Evolutionary conservation across 1,140 invertebrate genomes (phyloP).

Genomic region (Heliconius eleuchia): DNA sequence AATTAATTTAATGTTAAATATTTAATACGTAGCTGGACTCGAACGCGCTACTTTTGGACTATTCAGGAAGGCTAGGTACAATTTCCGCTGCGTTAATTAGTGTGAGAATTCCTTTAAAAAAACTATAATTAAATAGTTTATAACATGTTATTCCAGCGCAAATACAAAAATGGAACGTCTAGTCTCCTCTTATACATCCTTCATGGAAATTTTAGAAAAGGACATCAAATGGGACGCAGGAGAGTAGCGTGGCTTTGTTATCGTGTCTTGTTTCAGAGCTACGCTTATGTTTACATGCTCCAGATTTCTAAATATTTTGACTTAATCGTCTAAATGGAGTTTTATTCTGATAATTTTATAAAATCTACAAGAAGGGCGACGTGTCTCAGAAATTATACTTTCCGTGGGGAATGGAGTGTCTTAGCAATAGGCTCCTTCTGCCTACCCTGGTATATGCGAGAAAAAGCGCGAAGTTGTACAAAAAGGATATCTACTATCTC

Average conservation of each 20-base stretch:
- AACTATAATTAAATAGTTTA: no score
- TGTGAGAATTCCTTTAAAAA: no score
- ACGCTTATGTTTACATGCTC: slow-evolving; percentile 4
- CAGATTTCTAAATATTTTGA: background rate
- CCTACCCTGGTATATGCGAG: background rate
- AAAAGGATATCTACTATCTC: no score
- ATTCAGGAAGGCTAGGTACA: no score
- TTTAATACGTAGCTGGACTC: no score
- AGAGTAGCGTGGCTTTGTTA: background rate
- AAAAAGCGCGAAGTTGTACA: background rate
- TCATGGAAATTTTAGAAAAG: slow-evolving; percentile 12
- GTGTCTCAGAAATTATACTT: no score
- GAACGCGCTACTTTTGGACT: no score
- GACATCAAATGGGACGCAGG: background rate
- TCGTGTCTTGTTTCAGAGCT: background rate
- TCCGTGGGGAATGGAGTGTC: background rate
- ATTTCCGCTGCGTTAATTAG: no score
- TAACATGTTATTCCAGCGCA: background rate
- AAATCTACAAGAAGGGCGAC: background rate
- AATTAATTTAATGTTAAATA: no score
- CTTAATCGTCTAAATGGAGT: background rate
- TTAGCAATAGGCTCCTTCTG: background rate
- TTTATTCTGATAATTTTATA: background rate
- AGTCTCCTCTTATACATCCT: background rate
- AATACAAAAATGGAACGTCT: background rate